Base-by-base conservation (phyloP, 2,888 invertebrate genomes). In the Endomychus coccineus region DNA sequence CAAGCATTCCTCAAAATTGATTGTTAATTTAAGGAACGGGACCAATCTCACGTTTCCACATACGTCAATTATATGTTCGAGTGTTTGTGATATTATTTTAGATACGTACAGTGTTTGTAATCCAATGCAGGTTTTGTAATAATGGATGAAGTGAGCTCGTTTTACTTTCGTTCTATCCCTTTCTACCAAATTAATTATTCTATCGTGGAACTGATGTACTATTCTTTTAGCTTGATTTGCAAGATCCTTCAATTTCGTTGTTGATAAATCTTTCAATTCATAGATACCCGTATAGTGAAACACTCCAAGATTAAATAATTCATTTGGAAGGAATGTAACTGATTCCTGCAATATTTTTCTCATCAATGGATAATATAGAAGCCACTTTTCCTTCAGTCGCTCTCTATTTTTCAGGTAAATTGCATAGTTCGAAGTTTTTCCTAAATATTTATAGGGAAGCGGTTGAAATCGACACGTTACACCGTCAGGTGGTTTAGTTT, bases 31-130 rank as follows among this genome's bases (percentile, higher is more conserved):
- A 28, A 86, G 61, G 51, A 76, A 73, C 1, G 83, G 81, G 31
- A 79, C 73, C 23, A 64, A 61, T 3, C 71, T 64, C 2, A 71
- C 65, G 45, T 71, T 62, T 35, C 68, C 65, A 6, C 80, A 69
- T 4, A 71, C 62, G 1, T 73, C 66, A 39, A 79, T 70, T 4
- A 85, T 64, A 44, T 76, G 71, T 25, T 76, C 67, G 27, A 85
- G 75, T 4, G 83, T 82, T 34, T 73, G 68, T 31, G 77, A 73
- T 69, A 84, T 78, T 17, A 80, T 55, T 50, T 77, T 74, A 48
- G 79, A 75, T 48, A 86, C 72, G 60, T 80, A 76, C 50, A 74
- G 70, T 22, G 71, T 68, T 38, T 78, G 67, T 1, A 78, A 56
- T 15, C 65, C 68, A 15, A 61, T 61, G 16, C 52, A 54, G 17